Conservation (phyloP, 2,888 invertebrate genomes). For the Leucophora obtusa region DNA sequence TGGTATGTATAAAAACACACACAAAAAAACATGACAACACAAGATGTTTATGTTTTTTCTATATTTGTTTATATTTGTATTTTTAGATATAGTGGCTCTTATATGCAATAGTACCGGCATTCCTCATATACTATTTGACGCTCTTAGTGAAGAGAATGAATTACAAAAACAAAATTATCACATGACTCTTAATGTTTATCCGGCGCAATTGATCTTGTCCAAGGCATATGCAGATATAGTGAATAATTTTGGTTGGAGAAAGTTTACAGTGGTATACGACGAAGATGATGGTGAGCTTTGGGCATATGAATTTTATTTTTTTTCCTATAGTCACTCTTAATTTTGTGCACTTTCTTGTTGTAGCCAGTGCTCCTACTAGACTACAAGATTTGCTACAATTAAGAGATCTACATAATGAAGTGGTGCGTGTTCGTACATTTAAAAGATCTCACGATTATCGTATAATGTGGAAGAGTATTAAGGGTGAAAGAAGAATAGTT, state of each 20-base stretch:
- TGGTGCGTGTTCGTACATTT: slow-evolving; percentile 85
- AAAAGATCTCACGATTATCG: slow-evolving; percentile 75
- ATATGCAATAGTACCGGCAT: slow-evolving; percentile 83
- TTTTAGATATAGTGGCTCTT: slow-evolving; percentile 78
- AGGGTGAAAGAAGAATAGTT: slow-evolving; percentile 85
- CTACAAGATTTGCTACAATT: slow-evolving; percentile 88
- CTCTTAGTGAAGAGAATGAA: slow-evolving; percentile 79
- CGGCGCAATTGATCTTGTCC: slow-evolving; percentile 83
- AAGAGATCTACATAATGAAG: slow-evolving; percentile 83
- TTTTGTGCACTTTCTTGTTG: neutral
- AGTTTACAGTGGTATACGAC: slow-evolving; percentile 90
- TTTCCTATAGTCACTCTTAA: neutral
- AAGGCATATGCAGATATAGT: slow-evolving; percentile 87
- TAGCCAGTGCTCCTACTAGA: slow-evolving; percentile 82
- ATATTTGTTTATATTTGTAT: slow-evolving; percentile 23
- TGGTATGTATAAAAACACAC: slow-evolving; percentile 68
- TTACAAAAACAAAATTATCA: slow-evolving; percentile 78
- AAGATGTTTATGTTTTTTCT: neutral
- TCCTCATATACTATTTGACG: slow-evolving; percentile 82
- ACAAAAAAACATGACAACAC: neutral
- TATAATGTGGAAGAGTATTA: slow-evolving; percentile 75
- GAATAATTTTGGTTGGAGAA: slow-evolving; percentile 86
- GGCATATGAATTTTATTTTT: neutral
- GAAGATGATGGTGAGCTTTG: slow-evolving; percentile 83
- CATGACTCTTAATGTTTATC: slow-evolving; percentile 85